phyloP scores from a whole-genome alignment of 2,888 invertebrate species.

The Eumerus sabulonum region DNA sequence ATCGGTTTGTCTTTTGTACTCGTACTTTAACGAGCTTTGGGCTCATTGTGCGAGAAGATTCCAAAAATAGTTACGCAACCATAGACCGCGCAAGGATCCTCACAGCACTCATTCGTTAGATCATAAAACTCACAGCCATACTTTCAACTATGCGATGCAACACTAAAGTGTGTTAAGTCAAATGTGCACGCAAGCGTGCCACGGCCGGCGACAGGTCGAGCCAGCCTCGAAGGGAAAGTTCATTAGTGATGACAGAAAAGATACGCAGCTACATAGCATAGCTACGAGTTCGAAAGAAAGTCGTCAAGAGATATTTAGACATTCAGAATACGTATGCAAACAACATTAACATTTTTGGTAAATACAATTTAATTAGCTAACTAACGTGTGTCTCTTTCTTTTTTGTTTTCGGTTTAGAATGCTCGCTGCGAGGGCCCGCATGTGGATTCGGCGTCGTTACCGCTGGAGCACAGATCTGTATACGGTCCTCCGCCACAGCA shows the following conservation, averaged over 20 bases:
- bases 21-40: conserved; percentile 18
- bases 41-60: neutral
- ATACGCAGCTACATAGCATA: conserved; percentile 10
- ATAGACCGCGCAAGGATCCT: conserved; percentile 6
- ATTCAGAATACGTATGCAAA: conserved; percentile 8
- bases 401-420: conserved; percentile 81
- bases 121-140: conserved; percentile 20
- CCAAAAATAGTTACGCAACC: conserved; percentile 17
- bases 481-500: conserved; percentile 86
- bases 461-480: conserved; percentile 88
- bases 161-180: conserved; percentile 27
- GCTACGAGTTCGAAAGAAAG: conserved; percentile 50
- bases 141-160: neutral
- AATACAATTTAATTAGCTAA: conserved; percentile 12
- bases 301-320: conserved; percentile 29
- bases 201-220: conserved; percentile 16
- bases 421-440: conserved; percentile 88
- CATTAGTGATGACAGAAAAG: conserved; percentile 27
- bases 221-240: conserved; percentile 47
- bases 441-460: conserved; percentile 89
- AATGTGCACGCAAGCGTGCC: conserved; percentile 14
- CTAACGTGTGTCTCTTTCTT: neutral
- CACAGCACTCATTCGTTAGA: conserved; percentile 29
- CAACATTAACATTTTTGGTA: conserved; percentile 25
- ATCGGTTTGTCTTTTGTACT: conserved; percentile 21